Evolutionary conservation across 2,888 invertebrate species (phyloP).

Genomic region (Eristalis tenax): DNA sequence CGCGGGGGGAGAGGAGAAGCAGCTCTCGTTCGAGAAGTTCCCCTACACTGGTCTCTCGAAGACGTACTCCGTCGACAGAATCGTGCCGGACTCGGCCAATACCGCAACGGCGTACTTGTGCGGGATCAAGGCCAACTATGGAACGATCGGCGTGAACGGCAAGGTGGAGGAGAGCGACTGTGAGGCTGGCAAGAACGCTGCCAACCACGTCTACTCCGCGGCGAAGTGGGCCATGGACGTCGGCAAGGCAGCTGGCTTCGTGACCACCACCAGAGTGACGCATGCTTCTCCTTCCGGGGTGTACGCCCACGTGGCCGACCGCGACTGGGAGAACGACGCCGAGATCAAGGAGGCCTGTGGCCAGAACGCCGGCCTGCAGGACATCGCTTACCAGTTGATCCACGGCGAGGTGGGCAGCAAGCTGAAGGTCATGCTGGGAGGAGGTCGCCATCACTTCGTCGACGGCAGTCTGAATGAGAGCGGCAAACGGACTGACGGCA

Average conservation of each 20-base stretch:
- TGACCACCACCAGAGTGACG: conserved; percentile 90
- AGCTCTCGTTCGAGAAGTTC: conserved; percentile 88
- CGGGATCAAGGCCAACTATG: conserved; percentile 90
- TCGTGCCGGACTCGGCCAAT: conserved; percentile 92
- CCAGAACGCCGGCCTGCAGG: conserved; percentile 83
- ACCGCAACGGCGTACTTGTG: conserved; percentile 90
- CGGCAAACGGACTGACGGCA: conserved; percentile 84
- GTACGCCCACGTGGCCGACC: conserved; percentile 85
- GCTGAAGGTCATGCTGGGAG: conserved; percentile 89
- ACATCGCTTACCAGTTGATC: conserved; percentile 89
- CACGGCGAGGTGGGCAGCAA: conserved; percentile 86
- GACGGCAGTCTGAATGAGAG: conserved; percentile 82
- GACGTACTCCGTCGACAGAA: conserved; percentile 88
- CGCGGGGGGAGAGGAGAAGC: conserved; percentile 88
- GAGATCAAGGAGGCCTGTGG: conserved; percentile 82
- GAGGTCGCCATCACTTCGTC: conserved; percentile 86
- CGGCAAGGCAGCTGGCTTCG: conserved; percentile 86
- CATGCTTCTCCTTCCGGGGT: conserved; percentile 89
- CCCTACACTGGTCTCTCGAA: conserved; percentile 88
- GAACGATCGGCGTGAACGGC: conserved; percentile 88
- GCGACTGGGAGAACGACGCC: conserved; percentile 88
- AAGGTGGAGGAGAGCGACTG: conserved; percentile 86
- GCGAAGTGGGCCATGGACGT: conserved; percentile 87
- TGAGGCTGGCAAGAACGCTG: conserved; percentile 82
- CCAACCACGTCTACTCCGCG: conserved; percentile 86